Conservation (phyloP, 2,113 vertebrate species). For the Poeciliopsis prolifica region DNA sequence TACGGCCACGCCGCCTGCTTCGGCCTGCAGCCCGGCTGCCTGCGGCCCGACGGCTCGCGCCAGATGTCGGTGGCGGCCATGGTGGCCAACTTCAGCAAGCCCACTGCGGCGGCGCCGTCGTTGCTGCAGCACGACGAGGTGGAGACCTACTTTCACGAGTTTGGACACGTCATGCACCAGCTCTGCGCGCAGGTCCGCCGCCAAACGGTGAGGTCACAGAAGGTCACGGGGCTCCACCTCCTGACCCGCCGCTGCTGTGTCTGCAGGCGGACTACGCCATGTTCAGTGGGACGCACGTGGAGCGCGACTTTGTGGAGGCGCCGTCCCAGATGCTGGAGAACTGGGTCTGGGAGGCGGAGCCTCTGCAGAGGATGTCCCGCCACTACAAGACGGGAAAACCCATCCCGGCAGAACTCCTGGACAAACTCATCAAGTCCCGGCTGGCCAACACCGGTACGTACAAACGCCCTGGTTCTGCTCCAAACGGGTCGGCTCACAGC, state of each 20-base stretch:
- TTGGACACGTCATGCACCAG: conserved; percentile 98
- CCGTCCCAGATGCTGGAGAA: conserved; percentile 99
- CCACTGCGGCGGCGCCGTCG: conserved; percentile 85
- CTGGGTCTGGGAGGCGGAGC: conserved; percentile 98
- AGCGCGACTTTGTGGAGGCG: conserved; percentile 96
- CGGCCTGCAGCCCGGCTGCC: conserved; percentile 93
- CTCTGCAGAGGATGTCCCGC: conserved; percentile 90
- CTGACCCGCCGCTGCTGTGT: background rate
- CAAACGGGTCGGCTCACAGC: background rate
- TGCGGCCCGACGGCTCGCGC: conserved; percentile 81
- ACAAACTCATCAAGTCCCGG: conserved; percentile 92
- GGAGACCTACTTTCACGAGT: conserved; percentile 98
- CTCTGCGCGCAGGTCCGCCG: conserved; percentile 88
- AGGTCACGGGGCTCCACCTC: background rate
- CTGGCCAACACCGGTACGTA: conserved; percentile 92
- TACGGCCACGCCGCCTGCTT: conserved; percentile 97
- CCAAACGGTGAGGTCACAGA: background rate
- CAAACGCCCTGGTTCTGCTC: background rate
- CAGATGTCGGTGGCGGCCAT: conserved; percentile 93
- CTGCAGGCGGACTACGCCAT: conserved; percentile 92
- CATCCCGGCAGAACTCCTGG: conserved; percentile 88
- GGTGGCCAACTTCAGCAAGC: conserved; percentile 98
- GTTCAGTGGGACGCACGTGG: conserved; percentile 97
- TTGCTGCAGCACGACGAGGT: conserved; percentile 97
- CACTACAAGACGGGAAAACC: conserved; percentile 85